Evolutionary conservation across 1,140 invertebrate species (phyloP), one percentile per base, ranked within the genome.

Genomic region (Drosophila suzukii): DNA sequence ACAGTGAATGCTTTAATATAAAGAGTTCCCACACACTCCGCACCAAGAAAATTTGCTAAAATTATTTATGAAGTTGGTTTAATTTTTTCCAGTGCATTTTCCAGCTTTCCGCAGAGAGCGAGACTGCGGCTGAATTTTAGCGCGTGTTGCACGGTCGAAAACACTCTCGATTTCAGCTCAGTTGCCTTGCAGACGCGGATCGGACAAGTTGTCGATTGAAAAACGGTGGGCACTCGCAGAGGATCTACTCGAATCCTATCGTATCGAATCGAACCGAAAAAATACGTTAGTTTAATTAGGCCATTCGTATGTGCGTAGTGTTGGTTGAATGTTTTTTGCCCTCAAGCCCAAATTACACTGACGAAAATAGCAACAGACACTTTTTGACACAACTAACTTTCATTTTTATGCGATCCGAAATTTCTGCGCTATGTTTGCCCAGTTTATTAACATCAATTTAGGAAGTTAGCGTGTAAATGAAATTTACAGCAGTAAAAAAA

Each of bases 81-180:
- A 6, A 17, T 36, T 67, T 65, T 8, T 36, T 3, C 0, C 32
- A 20, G 61, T 68, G 65, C 34, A 68, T 5, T 1, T 12, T n/a
- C 7, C 12, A 54, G 36, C 61, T 51, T 39, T 34, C 20, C 12
- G 7, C 20, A 0, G 30, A 67, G 65, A 71, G 67, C 30, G 12
- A 13, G 15, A 41, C 32, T 53, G 20, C 30, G 38, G 17, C 12
- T 17, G 11, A 44, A 12, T n/a, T 17, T 38, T 66, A 54, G 74
- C 82, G 82, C 78, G 57, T 88, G 84, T 77, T 83, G 82, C 82
- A 86, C 70, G 65, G 32, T 39, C 54, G 38, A 65, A 53, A 43
- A 32, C 56, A 89, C 85, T 88, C 85, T 88, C 79, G 55, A 63
- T 88, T 70, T 88, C 80, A 34, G 36, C 59, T 66, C 65, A 88